Base-by-base conservation (phyloP, 2,113 vertebrate genomes). In the Epinephelus fuscoguttatus region DNA sequence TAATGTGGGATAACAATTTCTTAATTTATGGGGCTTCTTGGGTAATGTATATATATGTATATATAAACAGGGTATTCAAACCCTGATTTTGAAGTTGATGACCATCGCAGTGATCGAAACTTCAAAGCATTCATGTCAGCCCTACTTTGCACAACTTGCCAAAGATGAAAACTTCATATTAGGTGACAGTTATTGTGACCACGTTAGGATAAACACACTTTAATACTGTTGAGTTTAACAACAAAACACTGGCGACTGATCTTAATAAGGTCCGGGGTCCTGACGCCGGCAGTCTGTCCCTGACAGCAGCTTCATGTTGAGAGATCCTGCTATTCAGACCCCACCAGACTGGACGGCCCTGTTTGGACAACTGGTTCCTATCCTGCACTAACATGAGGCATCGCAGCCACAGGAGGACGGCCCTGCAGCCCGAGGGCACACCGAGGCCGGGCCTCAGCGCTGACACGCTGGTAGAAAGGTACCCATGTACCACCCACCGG, bases 341-440 rank as follows among this genome's bases (percentile, higher is more conserved):
- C 74, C 75, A 78, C 70, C 83, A 81, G 85, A 89, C 80, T 84
- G 87, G 80, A 72, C 30, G 64, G 80, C 78, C 91, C 88, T 95
- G 94, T 95, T 95, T 95, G 89, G 94, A 96, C 95, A 96, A 95
- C 90, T 96, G 95, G 94, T 95, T 95, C 93, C 85, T 77, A 96
- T 96, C 82, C 85, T 25, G 12, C 66, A 52, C 84, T 82, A 64
- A 49, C 86, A 88, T 63, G 80, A 90, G 79, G 76, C 80, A 78
- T 86, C 52, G 66, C 61, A 5, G 67, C 59, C 82, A 79, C 84
- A 50, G 67, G 68, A 79, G 71, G 77, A 88, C 60, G 60, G 82
- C 76, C 75, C 70, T 12, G 21, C 42, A 66, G 93, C 91, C 90
- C n/a, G 25, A 86, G 84, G 93, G 89, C 91, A 59, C 7, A 8